These are phyloP conservation scores for Nephrocerus scutellatus DNA, from an alignment of 2,888 invertebrate genomes.

Conservation along the genomic window DNA sequence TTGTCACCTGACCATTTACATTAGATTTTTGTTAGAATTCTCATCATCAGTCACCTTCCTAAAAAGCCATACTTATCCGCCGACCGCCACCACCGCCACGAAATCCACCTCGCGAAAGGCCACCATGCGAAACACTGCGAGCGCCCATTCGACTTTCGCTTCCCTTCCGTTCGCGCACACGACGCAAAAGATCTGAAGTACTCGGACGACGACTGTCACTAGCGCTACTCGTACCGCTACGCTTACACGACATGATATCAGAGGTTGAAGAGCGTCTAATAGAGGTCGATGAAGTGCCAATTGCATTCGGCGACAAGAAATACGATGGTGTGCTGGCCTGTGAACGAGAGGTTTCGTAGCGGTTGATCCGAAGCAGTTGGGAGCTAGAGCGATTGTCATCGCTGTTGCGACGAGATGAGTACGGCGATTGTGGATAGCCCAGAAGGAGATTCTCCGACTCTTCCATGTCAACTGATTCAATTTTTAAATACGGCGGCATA, in stretches of 20 bases:
- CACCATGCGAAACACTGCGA: slow-evolving; percentile 46
- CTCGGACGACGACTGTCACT: slow-evolving; percentile 42
- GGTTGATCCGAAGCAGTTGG: slow-evolving; percentile 34
- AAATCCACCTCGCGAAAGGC: slow-evolving; percentile 37
- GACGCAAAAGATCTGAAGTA: slow-evolving; percentile 43
- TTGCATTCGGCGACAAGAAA: slow-evolving; percentile 39
- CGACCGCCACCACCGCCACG: slow-evolving; percentile 36
- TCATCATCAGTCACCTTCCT: too few relatives aligned
- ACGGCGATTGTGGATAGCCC: slow-evolving; percentile 41
- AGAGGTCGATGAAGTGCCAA: slow-evolving; percentile 26
- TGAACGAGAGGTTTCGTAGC: slow-evolving; percentile 31
- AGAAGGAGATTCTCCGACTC: slow-evolving; percentile 39
- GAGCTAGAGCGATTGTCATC: slow-evolving; percentile 34
- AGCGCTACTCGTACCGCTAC: slow-evolving; percentile 32
- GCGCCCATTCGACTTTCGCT: slow-evolving; percentile 44
- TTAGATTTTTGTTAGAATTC: too few relatives aligned
- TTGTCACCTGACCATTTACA: too few relatives aligned
- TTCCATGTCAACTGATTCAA: slow-evolving; percentile 42
- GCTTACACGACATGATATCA: slow-evolving; percentile 40
- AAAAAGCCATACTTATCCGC: slow-evolving; percentile 47
- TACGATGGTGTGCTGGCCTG: slow-evolving; percentile 37
- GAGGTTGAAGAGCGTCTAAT: slow-evolving; percentile 47
- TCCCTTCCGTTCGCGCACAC: slow-evolving; percentile 44
- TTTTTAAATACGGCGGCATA: slow-evolving; percentile 40
- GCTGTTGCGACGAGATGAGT: slow-evolving; percentile 37